Evolutionary conservation across 2,797 vertebrate genomes (phyloP), one percentile per base, ranked within the genome.

Genomic region (Chelon labrosus): DNA sequence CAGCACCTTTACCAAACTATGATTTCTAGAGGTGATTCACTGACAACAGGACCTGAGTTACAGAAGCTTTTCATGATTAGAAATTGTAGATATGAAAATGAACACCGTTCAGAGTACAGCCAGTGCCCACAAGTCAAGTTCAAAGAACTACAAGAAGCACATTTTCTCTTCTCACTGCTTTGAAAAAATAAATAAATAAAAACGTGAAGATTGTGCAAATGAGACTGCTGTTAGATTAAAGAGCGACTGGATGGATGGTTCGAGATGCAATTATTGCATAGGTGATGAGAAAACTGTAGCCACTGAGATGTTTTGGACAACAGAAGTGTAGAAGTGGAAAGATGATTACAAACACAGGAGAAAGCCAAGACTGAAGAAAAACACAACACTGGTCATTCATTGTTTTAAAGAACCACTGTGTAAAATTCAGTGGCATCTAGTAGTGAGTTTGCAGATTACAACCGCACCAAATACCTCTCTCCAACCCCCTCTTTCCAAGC

Each of bases 11-110:
- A 22, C 59, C 20, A 25, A 59, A 22, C 22, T 22, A 35, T 54
- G 22, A 22, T 69, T 31, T 58, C 63, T 70, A 13, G 27, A 37
- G 57, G 31, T 73, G 39, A 61, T 57, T 75, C 17, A 41, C 25
- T 10, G 58, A 61, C 39, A 67, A 49, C 54, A 56, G 49, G 46
- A 75, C 65, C 51, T 44, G 12, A 25, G 44, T 22, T 27, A 3
- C 31, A 42, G 62, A 61, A 54, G 9, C 19, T 56, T 65, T 68
- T 76, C 44, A 72, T 41, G 53, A 64, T 66, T 66, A 80, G 39
- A 7, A 59, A 71, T 56, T 62, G 39, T 31, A 61, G 44, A 51
- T 51, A 44, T 61, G 60, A 70, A 59, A 72, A 49, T 57, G 27
- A 57, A 13, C 39, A 42, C 35, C 3, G 47, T 44, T 37, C 25